Base-by-base conservation (phyloP, 2,888 invertebrate genomes). In the Tuta absoluta region DNA sequence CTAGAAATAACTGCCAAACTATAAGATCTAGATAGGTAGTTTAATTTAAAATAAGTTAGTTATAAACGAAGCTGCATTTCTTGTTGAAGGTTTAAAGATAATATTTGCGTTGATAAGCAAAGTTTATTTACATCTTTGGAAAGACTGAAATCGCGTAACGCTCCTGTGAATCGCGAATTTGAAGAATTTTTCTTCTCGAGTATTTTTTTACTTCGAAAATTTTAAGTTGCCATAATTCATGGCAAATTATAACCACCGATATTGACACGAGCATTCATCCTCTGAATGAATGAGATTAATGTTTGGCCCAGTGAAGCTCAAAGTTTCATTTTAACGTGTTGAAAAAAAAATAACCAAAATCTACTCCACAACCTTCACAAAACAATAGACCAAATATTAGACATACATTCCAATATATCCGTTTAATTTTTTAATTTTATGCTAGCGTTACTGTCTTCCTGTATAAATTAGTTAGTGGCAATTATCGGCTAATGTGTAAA, bases 391-490 rank as follows among this genome's bases (percentile, higher is more conserved):
- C 80, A 78, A 79, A 80, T 76, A 79, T 68, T 51, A 65, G 51
- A 61, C 56, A 38, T 45, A 74, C 81, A 79, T 81, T 81, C 75
- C 80, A 80, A 78, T 80, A 78, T 75, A 72, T 69, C 68, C 73
- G 72, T 71, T 78, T 69, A 68, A 70, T 71, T 71, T 72, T 76
- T 77, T 68, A 71, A 72, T 71, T 75, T 72, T 75, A 74, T 75
- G 75, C 74, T 69, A 72, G 72, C 74, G 73, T 72, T 71, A 72
- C 74, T 80, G 89, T 87, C 88, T 88, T 87, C 87, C 86, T 85
- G 76, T 85, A 82, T 75, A 76, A 79, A 71, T 78, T 64, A 79
- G 79, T 75, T 75, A 68, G 67, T 70, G 67, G 72, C 66, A 58
- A 69, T 70, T 58, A 69, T 70, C 68, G n/a, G 21, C 69, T 68